Percentiles rank a stretch among this genome's conserved stretches.
These are phyloP conservation scores for Chironomus striatipennis DNA, from an alignment of 1,140 invertebrate genomes.

Conservation along the genomic window DNA sequence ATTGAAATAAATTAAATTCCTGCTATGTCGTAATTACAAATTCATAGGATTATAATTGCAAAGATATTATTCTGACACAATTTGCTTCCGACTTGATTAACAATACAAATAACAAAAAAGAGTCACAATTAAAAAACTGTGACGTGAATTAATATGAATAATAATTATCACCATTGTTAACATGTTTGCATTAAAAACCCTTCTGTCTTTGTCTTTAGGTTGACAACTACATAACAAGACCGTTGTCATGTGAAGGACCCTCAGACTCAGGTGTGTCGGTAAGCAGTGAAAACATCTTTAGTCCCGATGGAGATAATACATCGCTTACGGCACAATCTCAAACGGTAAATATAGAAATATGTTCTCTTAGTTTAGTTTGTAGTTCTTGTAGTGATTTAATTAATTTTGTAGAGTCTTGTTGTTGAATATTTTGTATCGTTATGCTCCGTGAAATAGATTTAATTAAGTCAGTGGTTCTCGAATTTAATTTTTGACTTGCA, in stretches of 20 bases:
- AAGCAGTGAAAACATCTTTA: conserved; percentile 32
- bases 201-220: neutral
- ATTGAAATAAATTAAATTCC: neutral
- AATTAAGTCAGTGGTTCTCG: no score
- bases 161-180: neutral
- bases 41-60: neutral
- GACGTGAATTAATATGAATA: neutral
- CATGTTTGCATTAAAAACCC: neutral
- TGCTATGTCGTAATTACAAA: conserved; percentile 2
- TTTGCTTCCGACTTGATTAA: neutral
- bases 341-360: conserved; percentile 30
- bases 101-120: neutral
- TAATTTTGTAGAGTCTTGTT: no score
- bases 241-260: conserved; percentile 35
- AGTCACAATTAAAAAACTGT: no score
- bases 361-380: neutral
- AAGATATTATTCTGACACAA: neutral
- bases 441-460: no score
- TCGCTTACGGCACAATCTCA: conserved; percentile 32
- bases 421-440: no score
- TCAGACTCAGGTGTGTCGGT: conserved; percentile 35
- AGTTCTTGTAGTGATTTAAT: neutral
- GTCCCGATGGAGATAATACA: conserved; percentile 29
- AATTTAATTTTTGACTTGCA: no score
- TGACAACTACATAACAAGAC: conserved; percentile 29